A percentile compares a stretch with the other conserved stretches of the same genome.
Evolutionary conservation across 2,113 vertebrate genomes (phyloP).

Genomic region (Excalfactoria chinensis): DNA sequence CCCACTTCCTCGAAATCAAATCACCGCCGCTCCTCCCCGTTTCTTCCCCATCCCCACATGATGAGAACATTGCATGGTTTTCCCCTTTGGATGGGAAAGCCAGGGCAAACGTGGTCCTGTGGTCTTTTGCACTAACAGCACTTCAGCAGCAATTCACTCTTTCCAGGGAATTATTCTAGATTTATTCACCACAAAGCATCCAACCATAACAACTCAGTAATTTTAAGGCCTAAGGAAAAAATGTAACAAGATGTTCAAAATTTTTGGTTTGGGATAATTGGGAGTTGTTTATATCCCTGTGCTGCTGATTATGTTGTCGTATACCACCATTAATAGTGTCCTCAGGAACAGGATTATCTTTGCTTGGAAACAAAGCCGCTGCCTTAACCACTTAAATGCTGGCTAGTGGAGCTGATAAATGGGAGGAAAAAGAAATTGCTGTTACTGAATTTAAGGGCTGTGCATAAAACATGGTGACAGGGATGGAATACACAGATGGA

Average conservation of each 20-base stretch:
- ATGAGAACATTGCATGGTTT: not conserved
- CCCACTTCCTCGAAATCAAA: constrained; percentile 49
- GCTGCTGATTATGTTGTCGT: constrained; percentile 48
- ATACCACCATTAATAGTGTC: constrained; percentile 30
- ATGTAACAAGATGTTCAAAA: constrained; percentile 72
- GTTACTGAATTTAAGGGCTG: not conserved
- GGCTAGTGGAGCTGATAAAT: not conserved
- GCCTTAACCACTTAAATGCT: constrained; percentile 62
- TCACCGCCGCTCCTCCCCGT: not conserved
- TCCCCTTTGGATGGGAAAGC: not conserved
- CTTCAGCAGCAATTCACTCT: constrained; percentile 48
- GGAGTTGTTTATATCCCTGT: constrained; percentile 64
- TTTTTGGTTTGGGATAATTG: constrained; percentile 66
- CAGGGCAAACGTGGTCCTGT: constrained; percentile 11
- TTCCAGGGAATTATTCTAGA: constrained; percentile 75
- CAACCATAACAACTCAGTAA: constrained; percentile 72
- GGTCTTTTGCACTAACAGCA: constrained; percentile 35
- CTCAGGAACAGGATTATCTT: constrained; percentile 17
- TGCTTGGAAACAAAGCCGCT: constrained; percentile 40
- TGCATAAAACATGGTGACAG: not conserved
- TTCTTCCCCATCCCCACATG: not conserved
- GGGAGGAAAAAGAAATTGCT: not conserved
- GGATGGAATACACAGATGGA: not conserved
- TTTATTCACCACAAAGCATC: constrained; percentile 74
- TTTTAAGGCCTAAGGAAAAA: constrained; percentile 73